A percentile compares a stretch with the other conserved stretches of the same genome.
Evolutionary conservation across 2,888 invertebrate species (phyloP).

Genomic region (Minunthozetes semirufus): DNA sequence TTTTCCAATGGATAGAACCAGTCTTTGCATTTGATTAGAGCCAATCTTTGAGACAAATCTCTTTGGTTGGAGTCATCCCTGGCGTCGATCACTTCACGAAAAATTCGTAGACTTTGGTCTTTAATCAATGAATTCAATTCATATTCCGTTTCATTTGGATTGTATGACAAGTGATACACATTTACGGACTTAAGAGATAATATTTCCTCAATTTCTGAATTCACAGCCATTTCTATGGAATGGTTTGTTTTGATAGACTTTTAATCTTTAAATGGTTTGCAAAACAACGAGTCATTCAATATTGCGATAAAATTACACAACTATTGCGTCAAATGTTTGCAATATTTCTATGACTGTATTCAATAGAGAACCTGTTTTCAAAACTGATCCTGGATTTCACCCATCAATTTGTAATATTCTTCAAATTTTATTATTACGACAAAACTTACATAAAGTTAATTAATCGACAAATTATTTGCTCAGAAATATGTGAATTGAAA

Average conservation of each 20-base stretch:
- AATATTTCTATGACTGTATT: neutral
- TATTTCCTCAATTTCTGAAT: conserved; percentile 18
- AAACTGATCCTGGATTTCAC: too few relatives aligned
- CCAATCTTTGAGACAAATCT: conserved; percentile 21
- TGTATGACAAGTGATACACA: conserved; percentile 25
- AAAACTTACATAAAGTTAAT: too few relatives aligned
- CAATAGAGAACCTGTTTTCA: too few relatives aligned
- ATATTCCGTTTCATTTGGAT: neutral
- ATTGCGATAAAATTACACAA: neutral
- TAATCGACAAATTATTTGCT: too few relatives aligned
- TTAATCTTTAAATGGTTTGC: neutral
- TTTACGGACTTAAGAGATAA: neutral
- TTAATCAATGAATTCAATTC: conserved; percentile 3
- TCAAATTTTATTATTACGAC: too few relatives aligned
- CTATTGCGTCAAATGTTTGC: neutral
- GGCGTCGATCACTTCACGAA: conserved; percentile 1
- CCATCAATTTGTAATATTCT: too few relatives aligned
- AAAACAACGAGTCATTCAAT: neutral
- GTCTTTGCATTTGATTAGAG: conserved; percentile 26
- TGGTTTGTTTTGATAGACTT: neutral
- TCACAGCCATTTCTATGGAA: conserved; percentile 2
- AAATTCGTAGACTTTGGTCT: neutral
- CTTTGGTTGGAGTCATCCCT: neutral
- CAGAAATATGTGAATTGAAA: too few relatives aligned
- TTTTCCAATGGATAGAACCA: conserved; percentile 29